These are phyloP conservation scores for Polymixis flavicincta DNA, from an alignment of 2,888 invertebrate genomes.

Conservation along the genomic window DNA sequence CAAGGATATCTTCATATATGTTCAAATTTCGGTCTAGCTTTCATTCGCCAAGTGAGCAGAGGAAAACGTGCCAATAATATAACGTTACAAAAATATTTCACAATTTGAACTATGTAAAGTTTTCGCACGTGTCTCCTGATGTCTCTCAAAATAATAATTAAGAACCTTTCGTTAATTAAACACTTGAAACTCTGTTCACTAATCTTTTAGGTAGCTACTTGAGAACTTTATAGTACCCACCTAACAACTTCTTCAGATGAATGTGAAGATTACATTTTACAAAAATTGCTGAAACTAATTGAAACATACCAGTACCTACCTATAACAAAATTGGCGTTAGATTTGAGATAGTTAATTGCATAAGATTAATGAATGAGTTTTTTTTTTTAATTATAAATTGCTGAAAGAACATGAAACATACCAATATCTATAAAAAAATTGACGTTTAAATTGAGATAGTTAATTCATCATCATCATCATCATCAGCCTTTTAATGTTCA, in stretches of 20 bases:
- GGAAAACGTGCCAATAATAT: too few relatives aligned
- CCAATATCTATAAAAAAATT: not conserved
- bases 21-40: too few relatives aligned
- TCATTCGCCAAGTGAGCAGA: too few relatives aligned
- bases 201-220: constrained; percentile 24
- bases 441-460: not conserved
- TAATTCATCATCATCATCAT: too few relatives aligned
- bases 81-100: not conserved
- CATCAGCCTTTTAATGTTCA: too few relatives aligned
- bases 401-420: not conserved
- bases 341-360: too few relatives aligned
- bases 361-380: not conserved
- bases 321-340: not conserved
- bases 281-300: too few relatives aligned
- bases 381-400: not conserved
- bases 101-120: not conserved
- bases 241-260: constrained; percentile 4
- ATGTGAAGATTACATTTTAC: not conserved
- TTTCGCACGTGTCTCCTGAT: not conserved
- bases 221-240: not conserved
- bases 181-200: constrained; percentile 28
- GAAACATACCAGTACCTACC: too few relatives aligned
- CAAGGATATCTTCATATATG: too few relatives aligned
- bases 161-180: constrained; percentile 28
- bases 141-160: constrained; percentile 19